These are phyloP conservation scores for Puffinus mauretanicus DNA, from an alignment of 2,113 vertebrate genomes.

Conservation along the genomic window DNA sequence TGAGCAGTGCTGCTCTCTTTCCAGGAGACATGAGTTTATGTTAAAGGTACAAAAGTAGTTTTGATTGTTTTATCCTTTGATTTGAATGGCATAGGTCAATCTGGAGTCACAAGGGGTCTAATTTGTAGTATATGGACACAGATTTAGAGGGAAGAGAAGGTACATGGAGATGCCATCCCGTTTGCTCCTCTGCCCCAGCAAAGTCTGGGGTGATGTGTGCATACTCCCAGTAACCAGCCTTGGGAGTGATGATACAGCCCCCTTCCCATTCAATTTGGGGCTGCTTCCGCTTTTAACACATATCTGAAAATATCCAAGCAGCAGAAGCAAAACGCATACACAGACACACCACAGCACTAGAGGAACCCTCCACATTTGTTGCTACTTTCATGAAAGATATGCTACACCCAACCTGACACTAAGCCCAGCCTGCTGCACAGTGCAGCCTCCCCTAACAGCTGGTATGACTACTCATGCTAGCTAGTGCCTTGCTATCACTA, in stretches of 20 bases:
- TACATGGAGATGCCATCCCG: background rate
- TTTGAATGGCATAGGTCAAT: background rate
- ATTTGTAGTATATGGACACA: background rate
- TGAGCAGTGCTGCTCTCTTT: background rate
- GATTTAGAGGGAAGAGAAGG: background rate
- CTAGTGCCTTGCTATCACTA: background rate
- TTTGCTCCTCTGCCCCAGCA: background rate
- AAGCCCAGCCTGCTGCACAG: background rate
- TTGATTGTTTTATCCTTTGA: background rate
- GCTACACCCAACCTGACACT: background rate
- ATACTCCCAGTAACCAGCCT: background rate
- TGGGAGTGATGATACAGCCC: background rate
- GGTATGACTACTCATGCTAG: fast-evolving
- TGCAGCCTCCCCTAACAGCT: background rate
- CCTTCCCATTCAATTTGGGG: background rate
- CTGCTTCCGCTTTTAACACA: background rate
- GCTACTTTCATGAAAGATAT: background rate
- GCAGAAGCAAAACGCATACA: background rate
- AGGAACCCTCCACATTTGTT: background rate
- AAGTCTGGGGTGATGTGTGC: background rate
- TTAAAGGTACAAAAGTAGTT: background rate
- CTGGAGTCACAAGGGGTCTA: background rate
- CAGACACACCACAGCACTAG: background rate
- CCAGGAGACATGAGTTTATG: background rate
- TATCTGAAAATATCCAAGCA: background rate